Evolutionary conservation across 2,113 vertebrate species (phyloP).

Genomic region (Microcebus griseorufus): DNA sequence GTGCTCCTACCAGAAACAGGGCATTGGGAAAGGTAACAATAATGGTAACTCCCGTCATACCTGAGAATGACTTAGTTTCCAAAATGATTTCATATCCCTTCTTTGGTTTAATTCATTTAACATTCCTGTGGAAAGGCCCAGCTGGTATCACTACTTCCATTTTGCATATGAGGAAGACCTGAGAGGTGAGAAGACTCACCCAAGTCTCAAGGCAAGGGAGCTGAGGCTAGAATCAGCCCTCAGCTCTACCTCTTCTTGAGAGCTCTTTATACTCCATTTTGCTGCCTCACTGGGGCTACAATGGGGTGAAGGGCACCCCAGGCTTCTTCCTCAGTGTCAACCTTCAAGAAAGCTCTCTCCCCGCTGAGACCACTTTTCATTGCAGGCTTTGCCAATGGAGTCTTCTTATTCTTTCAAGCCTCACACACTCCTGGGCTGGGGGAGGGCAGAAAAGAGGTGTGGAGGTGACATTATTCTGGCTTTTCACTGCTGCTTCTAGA

Average conservation of each 20-base stretch:
- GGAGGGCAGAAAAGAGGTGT: background rate
- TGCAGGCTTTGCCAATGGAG: background rate
- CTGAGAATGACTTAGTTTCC: conserved; percentile 54
- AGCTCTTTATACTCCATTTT: background rate
- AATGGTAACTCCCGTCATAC: background rate
- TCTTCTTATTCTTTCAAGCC: background rate
- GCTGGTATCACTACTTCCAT: background rate
- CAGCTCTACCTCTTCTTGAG: background rate
- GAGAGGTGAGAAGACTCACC: background rate
- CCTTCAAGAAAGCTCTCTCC: background rate
- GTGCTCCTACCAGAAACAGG: background rate
- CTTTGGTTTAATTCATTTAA: conserved; percentile 50
- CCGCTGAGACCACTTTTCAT: background rate
- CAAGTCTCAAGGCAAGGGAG: background rate
- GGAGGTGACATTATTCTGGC: background rate
- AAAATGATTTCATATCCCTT: conserved; percentile 48
- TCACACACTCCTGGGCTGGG: background rate
- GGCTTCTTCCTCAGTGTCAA: background rate
- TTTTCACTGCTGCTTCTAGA: background rate
- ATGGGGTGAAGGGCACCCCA: background rate
- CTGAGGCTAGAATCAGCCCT: background rate
- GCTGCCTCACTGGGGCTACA: background rate
- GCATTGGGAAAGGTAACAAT: background rate
- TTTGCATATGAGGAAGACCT: background rate
- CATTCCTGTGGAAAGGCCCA: conserved; percentile 49